Evolutionary conservation across 2,797 vertebrate genomes (phyloP), one percentile per base, ranked within the genome.

Genomic region (Pangasius mekongensis): DNA sequence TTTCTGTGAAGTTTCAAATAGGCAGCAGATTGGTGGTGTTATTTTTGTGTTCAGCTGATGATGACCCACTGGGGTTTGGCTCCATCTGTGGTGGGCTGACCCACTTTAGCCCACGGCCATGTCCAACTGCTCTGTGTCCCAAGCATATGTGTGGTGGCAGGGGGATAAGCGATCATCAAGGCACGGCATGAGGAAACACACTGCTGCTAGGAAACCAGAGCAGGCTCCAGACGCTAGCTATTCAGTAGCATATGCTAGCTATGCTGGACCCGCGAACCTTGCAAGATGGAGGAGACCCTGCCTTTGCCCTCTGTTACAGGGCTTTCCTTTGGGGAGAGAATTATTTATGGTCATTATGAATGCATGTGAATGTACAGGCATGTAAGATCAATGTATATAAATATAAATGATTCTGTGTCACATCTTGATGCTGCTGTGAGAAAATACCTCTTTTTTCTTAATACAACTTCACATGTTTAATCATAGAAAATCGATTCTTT

Each of bases 51-150:
- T 94, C 93, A 93, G 94, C 92, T 93, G 94, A 95, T 92, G 92
- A 93, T 94, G 95, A 96, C 95, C 95, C 95, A 93, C 91, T 94
- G 96, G 96, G 96, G 90, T 94, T 95, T 93, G 88, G 86, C 93
- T 95, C 96, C 96, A 96, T 97, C 95, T 97, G 96, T 96, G 95
- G 92, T 90, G 76, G 93, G 93, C 94, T 96, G 96, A 96, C 96
- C 96, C 95, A 96, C 94, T 97, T 96, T 96, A 95, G 95, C 96
- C 95, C 94, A 95, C 90, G 94, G 96, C 95, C 95, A 95, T 89
- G 89, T 96, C 96, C 96, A 96, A 97, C 95, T 96, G 96, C 96
- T 96, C 93, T 74, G 90, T 93, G 93, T 95, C 95, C 94, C 92
- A 91, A 96, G 96, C 96, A 97, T 97, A 97, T 97, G 96, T 94